Base-by-base conservation (phyloP, 2,113 vertebrate genomes). In the Eurystomus gularis region DNA sequence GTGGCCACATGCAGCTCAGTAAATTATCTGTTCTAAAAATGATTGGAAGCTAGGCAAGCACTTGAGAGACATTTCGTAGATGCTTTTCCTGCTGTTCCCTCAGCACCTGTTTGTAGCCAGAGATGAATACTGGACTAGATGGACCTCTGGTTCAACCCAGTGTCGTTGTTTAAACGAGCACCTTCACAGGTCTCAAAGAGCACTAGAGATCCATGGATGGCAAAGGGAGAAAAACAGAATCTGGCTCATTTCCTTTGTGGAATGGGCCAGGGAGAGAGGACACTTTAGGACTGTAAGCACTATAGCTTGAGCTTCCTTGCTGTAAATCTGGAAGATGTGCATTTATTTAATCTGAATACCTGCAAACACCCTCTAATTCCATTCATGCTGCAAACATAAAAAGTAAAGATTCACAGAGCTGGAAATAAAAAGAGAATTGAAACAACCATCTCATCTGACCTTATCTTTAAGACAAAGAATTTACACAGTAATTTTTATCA, bases 11-110 rank as follows among this genome's bases (percentile, higher is more conserved):
- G 60, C 83, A 86, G 83, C 55, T 95, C 89, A 93, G 89, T 89
- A 95, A 97, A 94, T 82, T 91, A 71, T 92, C 86, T 68, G 28
- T 86, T 79, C 86, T 96, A 84, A 95, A 97, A 96, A 92, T 94
- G 93, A 82, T 64, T 46, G 66, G 57, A 92, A 94, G 75, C 35
- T 25, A 80, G 54, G 71, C 75, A 76, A 78, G 48, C 48, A 58
- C 35, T 72, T 88, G 48, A 3, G 9, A 85, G 57, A 66, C 7
- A 11, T 40, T 86, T 90, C 58, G 33, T 87, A 51, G 49, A 46
- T 16, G 25, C 28, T 80, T 92, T 80, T 40, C 44, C 28, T 83
- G 42, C 82, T 93, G 66, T 52, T 93, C 39, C 35, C 39, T 61
- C 60, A 3, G 4, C 48, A 82, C n/a, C 58, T 87, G 55, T 66